Evolutionary conservation across 2,888 invertebrate genomes (phyloP).

Genomic region (Andrena camellia): DNA sequence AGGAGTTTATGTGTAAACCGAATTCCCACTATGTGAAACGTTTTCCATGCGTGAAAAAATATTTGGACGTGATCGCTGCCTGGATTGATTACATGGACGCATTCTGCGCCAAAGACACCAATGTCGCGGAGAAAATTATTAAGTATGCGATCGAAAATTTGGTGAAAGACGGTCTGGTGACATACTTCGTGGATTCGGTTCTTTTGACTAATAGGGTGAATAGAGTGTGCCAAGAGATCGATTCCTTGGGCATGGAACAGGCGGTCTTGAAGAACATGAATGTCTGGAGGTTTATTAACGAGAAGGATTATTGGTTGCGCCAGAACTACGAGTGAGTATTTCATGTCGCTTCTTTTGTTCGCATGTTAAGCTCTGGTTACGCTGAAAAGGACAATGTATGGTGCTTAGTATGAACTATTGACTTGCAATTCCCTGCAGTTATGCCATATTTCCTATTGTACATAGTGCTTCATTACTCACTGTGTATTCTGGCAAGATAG

Average conservation of each 20-base stretch:
- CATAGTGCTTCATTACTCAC: too few species aligned
- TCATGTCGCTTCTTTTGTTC: not conserved
- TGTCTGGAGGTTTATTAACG: constrained; percentile 72
- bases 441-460: too few species aligned
- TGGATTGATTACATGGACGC: constrained; percentile 55
- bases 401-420: too few species aligned
- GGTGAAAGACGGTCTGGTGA: constrained; percentile 70
- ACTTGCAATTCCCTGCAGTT: too few species aligned
- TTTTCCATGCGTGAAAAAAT: constrained; percentile 66
- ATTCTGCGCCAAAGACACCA: constrained; percentile 43
- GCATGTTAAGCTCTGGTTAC: too few species aligned
- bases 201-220: constrained; percentile 73
- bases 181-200: constrained; percentile 75
- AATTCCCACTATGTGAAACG: constrained; percentile 45
- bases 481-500: not conserved
- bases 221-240: constrained; percentile 72
- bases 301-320: constrained; percentile 72
- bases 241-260: constrained; percentile 66
- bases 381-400: too few species aligned
- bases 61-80: constrained; percentile 57
- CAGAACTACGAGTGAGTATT: constrained; percentile 48
- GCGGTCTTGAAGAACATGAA: constrained; percentile 66
- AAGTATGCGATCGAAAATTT: constrained; percentile 67
- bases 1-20: constrained; percentile 71
- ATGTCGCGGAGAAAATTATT: constrained; percentile 39